These are phyloP conservation scores for Eulemur mongoz DNA, from an alignment of 2,797 vertebrate genomes.

Conservation along the genomic window DNA sequence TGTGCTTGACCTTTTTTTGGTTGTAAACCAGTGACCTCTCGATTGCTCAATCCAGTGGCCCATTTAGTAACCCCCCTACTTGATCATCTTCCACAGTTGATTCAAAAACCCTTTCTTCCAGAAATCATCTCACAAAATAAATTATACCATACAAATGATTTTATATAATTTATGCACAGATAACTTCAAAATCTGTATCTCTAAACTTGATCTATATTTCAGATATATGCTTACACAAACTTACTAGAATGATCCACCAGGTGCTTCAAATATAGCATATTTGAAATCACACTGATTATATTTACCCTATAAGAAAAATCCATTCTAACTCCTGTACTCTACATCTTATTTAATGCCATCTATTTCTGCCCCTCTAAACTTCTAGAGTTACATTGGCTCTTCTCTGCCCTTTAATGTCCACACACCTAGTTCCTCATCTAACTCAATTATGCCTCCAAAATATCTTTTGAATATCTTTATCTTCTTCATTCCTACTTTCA, in stretches of 20 bases:
- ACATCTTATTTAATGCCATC: not conserved
- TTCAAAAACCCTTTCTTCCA: not conserved
- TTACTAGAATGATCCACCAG: not conserved
- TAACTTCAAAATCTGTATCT: not conserved
- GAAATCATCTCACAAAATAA: not conserved
- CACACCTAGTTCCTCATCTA: not conserved
- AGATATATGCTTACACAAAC: not conserved
- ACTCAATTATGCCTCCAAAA: not conserved
- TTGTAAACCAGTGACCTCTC: not conserved
- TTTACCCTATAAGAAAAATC: not conserved
- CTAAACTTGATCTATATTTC: not conserved
- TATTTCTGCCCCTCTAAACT: not conserved
- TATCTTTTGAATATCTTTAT: not conserved
- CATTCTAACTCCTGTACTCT: not conserved
- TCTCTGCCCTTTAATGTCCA: not conserved
- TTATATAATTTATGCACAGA: not conserved
- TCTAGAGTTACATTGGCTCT: not conserved
- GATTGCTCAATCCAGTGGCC: not conserved
- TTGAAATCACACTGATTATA: not conserved
- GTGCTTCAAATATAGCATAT: not conserved
- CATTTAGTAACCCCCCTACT: not conserved
- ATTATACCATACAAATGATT: not conserved
- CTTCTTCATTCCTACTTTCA: not conserved
- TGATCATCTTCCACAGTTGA: not conserved
- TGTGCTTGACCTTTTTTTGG: not conserved